Base-by-base conservation (phyloP, 2,888 invertebrate species). In the Spodoptera picta region DNA sequence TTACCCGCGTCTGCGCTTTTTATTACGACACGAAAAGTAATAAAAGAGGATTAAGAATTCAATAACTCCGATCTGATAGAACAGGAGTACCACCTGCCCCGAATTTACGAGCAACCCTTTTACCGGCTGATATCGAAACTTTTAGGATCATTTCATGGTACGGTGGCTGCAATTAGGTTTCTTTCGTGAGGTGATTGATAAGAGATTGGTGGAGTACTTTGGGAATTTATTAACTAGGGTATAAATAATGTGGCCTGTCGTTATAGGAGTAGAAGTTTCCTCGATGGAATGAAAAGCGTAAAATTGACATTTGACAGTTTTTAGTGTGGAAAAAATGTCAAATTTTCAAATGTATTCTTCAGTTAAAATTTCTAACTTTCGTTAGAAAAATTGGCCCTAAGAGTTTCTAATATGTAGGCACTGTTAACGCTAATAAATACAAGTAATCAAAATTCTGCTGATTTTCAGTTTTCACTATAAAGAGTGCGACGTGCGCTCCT, bases 31-130 rank as follows among this genome's bases (percentile, higher is more conserved):
- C 82, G 82, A 76, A 83, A 86, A 87, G 87, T 87, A 90, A 90
- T 90, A 90, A 90, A 90, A 85, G 83, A 79, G 89, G 86, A 87
- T 91, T 90, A 90, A 84, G 87, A 87, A 72, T 90, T 89, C 90
- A 88, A 90, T 90, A 91, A 88, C 85, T 86, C 83, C 83, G 85
- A 87, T 83, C 89, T 83, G 89, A 88, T 87, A 88, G 85, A 86
- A 88, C 80, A 87, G 84, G 78, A 73, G 74, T 73, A 71, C 63
- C 79, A 82, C 81, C 83, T 85, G 84, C 79, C 65, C 55, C 76
- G 75, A 82, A 87, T 89, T 88, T 89, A 89, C 86, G 86, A 81
- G 75, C 79, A 87, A 87, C 86, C 89, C 89, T 85, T 90, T 83
- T 70, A 46, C 52, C 41, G 47, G 69, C 61, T 47, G 58, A 49